Evolutionary conservation across 2,797 vertebrate genomes (phyloP), one percentile per base, ranked within the genome.

Genomic region (Furcifer pardalis): DNA sequence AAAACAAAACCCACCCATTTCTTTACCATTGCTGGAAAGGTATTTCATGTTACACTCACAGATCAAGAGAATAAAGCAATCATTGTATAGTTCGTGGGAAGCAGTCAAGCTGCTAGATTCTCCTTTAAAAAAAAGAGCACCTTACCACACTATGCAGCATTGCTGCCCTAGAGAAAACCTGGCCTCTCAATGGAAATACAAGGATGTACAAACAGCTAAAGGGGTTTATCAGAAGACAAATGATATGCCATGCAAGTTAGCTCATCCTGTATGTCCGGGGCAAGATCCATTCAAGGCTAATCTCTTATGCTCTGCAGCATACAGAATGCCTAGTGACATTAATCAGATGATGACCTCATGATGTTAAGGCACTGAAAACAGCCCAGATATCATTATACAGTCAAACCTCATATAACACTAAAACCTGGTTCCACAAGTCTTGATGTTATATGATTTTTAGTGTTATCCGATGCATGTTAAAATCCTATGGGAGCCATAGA

Each of bases 11-110:
- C 6, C 4, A 12, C 46, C 13, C 46, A 49, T 8, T 12, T 49
- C 46, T 49, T 49, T 40, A 73, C 82, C 40, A 74, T 87, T 83
- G 77, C 77, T 85, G 82, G 83, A 75, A 68, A 90, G 81, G 63
- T 72, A 81, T 37, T 91, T 93, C 84, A 89, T 73, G 78, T 91
- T 87, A 86, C 91, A 87, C 81, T 91, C 86, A 93, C 92, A 80
- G 84, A 89, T 52, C 92, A 82, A 87, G 89, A 94, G 92, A 89
- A 88, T 83, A 92, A 91, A 89, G 49, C 68, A 85, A 82, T 52
- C 63, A 59, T 35, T 0, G 0, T 81, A 81, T 74, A 83, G 60
- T 84, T 76, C 75, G 74, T 83, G 89, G 81, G 21, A 85, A 79
- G 77, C 35, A 84, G 60, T 84, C 79, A 85, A 85, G 87, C 81